Conservation (phyloP, 2,113 vertebrate genomes). For the Cygnus buccinator region DNA sequence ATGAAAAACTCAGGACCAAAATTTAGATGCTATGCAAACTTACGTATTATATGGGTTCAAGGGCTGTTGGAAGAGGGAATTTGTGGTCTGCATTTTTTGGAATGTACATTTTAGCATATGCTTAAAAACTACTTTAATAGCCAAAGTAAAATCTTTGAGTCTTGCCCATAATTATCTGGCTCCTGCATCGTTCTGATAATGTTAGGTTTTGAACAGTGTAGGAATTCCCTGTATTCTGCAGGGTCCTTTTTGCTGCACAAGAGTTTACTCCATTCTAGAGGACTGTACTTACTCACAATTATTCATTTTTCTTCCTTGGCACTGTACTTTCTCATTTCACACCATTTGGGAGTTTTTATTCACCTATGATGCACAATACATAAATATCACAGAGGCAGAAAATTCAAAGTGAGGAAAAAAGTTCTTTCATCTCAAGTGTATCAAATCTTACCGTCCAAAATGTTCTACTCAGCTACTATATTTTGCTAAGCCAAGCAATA, state of each 20-base stretch:
- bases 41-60: background rate
- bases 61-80: background rate
- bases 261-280: background rate
- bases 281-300: background rate
- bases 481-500: background rate
- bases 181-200: background rate
- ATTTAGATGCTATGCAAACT: background rate
- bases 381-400: background rate
- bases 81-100: background rate
- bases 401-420: background rate
- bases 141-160: background rate
- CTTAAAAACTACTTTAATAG: background rate
- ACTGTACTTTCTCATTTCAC: background rate
- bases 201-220: background rate
- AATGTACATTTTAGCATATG: background rate
- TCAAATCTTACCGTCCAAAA: background rate
- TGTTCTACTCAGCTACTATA: background rate
- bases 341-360: background rate
- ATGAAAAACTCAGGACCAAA: background rate
- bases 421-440: background rate
- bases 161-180: background rate
- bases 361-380: background rate
- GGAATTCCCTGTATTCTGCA: background rate
- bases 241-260: background rate
- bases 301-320: background rate